These are phyloP conservation scores for Monochamus saltuarius DNA, from an alignment of 1,140 invertebrate species.

Conservation along the genomic window DNA sequence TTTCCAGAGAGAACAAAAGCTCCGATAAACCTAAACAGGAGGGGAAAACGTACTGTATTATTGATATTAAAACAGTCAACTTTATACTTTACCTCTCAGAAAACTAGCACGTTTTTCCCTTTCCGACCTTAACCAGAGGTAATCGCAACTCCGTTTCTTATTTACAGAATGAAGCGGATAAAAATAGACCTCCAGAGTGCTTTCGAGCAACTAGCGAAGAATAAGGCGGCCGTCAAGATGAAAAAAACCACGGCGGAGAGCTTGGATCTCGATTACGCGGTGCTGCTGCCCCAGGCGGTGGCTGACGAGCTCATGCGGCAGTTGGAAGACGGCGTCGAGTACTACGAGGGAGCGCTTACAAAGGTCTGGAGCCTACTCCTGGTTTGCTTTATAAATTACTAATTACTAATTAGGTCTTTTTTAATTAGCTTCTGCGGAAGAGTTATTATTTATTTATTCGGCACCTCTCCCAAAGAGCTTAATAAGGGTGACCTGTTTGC, in stretches of 20 bases:
- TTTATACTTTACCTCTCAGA: neutral
- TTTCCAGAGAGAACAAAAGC: no score
- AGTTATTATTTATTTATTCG: no score
- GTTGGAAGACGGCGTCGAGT: constrained; percentile 58
- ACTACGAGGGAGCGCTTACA: constrained; percentile 61
- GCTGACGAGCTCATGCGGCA: constrained; percentile 54
- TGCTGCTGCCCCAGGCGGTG: constrained; percentile 51
- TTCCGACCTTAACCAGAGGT: neutral
- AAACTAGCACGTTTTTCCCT: neutral
- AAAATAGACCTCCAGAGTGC: constrained; percentile 25
- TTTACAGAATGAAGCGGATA: constrained; percentile 29
- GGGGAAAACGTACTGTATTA: neutral
- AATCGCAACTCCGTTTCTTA: neutral
- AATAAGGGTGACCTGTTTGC: no score
- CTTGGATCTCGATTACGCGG: constrained; percentile 58
- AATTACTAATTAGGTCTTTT: no score
- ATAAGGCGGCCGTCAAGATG: constrained; percentile 8
- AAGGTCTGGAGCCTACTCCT: constrained; percentile 51
- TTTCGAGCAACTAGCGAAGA: constrained; percentile 14
- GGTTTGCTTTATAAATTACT: constrained; percentile 1
- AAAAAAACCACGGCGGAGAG: constrained; percentile 39
- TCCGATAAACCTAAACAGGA: no score
- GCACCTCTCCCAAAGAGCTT: no score
- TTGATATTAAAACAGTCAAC: neutral
- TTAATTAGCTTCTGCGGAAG: no score